phyloP scores from a whole-genome alignment of 2,113 vertebrate species.

The Dipodomys stephensi region DNA sequence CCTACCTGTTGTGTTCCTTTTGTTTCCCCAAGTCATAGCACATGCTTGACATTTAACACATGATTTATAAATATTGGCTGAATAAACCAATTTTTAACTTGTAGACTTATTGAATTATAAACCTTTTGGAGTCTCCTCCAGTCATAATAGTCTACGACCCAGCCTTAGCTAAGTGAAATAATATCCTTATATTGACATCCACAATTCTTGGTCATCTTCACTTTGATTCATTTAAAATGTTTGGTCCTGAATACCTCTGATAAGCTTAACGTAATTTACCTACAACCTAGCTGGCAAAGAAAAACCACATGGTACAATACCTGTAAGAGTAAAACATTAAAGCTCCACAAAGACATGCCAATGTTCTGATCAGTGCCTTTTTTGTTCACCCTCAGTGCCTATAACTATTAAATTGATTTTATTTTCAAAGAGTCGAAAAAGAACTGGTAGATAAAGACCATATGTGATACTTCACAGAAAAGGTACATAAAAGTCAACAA shows the following conservation, averaged over 20 bases:
- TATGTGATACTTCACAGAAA: not conserved
- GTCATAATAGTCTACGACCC: conserved; percentile 1
- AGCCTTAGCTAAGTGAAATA: not conserved
- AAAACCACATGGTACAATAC: not conserved
- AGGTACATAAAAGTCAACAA: not conserved
- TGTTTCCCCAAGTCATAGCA: not conserved
- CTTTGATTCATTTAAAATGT: not conserved
- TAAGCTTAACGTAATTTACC: not conserved
- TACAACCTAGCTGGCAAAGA: conserved; percentile 16
- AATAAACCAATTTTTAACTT: conserved; percentile 55
- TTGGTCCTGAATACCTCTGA: not conserved
- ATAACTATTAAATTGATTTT: not conserved
- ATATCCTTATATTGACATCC: not conserved
- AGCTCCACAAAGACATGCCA: not conserved
- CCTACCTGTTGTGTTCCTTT: not conserved
- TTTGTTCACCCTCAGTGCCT: not conserved
- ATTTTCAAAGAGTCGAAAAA: not conserved
- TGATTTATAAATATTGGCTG: conserved; percentile 45
- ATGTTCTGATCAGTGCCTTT: not conserved
- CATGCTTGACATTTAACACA: not conserved
- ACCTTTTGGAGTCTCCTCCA: conserved; percentile 30
- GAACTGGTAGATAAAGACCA: not conserved
- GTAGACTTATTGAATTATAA: not conserved
- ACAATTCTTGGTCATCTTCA: conserved; percentile 7
- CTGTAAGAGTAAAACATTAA: not conserved